Evolutionary conservation across 2,113 vertebrate species (phyloP).

Genomic region (Eulacestoma nigropectus): DNA sequence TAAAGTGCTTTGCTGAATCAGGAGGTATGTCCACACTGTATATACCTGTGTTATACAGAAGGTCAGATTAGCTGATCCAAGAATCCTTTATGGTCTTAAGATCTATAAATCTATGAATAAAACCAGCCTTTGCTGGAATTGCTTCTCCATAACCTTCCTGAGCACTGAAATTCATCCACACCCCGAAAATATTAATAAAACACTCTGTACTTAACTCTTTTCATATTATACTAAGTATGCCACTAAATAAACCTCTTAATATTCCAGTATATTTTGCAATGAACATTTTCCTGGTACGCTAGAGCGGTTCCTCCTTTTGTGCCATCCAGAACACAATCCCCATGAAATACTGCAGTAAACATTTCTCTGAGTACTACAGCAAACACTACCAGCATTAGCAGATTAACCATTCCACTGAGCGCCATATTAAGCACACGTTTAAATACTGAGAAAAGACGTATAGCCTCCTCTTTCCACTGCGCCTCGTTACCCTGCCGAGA

Average conservation of each 20-base stretch:
- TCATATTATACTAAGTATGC: constrained; percentile 53
- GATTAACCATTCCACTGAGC: constrained; percentile 76
- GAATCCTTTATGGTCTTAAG: constrained; percentile 58
- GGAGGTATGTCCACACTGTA: constrained; percentile 56
- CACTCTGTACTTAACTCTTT: constrained; percentile 52
- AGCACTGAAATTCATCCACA: constrained; percentile 51
- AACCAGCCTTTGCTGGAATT: constrained; percentile 53
- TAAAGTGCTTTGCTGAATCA: constrained; percentile 64
- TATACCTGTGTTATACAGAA: constrained; percentile 59
- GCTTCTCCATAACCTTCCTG: constrained; percentile 53
- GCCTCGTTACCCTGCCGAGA: constrained; percentile 67
- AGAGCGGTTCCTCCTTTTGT: constrained; percentile 72
- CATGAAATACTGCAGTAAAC: constrained; percentile 76
- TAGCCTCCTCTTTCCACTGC: constrained; percentile 62
- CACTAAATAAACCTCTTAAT: constrained; percentile 74
- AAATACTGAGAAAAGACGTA: constrained; percentile 71
- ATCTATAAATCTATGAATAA: constrained; percentile 66
- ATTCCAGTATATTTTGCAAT: constrained; percentile 70
- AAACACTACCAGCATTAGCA: constrained; percentile 72
- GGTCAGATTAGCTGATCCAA: constrained; percentile 65
- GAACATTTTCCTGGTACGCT: constrained; percentile 68
- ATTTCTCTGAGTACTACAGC: constrained; percentile 72
- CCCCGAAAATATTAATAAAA: constrained; percentile 67
- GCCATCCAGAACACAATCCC: constrained; percentile 70
- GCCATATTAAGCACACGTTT: constrained; percentile 74